A percentile compares a stretch with the other conserved stretches of the same genome.
phyloP scores from a whole-genome alignment of 92 coral and sea anemone species.

The Heliopora coerulea region DNA sequence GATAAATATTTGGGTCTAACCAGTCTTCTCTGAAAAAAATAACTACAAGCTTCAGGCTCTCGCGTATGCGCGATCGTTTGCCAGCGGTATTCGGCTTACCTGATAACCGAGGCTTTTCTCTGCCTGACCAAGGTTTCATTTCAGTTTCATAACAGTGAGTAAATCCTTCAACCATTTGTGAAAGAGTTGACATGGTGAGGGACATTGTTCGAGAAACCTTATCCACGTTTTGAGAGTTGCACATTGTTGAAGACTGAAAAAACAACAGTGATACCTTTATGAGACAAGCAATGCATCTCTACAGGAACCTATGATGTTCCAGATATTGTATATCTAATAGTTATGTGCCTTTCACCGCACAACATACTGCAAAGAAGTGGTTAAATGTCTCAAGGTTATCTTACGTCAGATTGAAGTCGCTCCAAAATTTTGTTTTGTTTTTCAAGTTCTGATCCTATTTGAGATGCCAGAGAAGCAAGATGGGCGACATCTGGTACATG shows the following conservation, averaged over 20 bases:
- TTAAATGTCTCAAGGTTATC: too few relatives aligned
- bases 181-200: slow-evolving; percentile 78
- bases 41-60: too few relatives aligned
- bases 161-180: slow-evolving; percentile 88
- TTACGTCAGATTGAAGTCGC: slow-evolving; percentile 62
- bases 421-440: slow-evolving; percentile 79
- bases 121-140: slow-evolving; percentile 92
- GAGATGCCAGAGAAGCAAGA: slow-evolving; percentile 71
- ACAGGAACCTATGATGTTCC: too few relatives aligned
- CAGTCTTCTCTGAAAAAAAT: too few relatives aligned
- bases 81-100: slow-evolving; percentile 70
- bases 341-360: too few relatives aligned
- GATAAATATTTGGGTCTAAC: too few relatives aligned
- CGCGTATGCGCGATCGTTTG: too few relatives aligned
- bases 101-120: slow-evolving; percentile 75
- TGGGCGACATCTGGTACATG: slow-evolving; percentile 79
- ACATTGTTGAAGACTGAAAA: slow-evolving; percentile 11
- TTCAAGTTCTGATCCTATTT: slow-evolving; percentile 77
- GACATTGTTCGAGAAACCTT: slow-evolving; percentile 76
- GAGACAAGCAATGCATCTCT: too few relatives aligned
- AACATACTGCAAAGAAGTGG: too few relatives aligned
- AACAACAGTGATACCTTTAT: background rate
- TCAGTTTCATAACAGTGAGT: slow-evolving; percentile 89
- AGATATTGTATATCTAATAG: too few relatives aligned
- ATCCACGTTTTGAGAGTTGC: slow-evolving; percentile 70